These are phyloP conservation scores for Myiopsitta monachus DNA, from an alignment of 2,113 vertebrate species.

Conservation along the genomic window DNA sequence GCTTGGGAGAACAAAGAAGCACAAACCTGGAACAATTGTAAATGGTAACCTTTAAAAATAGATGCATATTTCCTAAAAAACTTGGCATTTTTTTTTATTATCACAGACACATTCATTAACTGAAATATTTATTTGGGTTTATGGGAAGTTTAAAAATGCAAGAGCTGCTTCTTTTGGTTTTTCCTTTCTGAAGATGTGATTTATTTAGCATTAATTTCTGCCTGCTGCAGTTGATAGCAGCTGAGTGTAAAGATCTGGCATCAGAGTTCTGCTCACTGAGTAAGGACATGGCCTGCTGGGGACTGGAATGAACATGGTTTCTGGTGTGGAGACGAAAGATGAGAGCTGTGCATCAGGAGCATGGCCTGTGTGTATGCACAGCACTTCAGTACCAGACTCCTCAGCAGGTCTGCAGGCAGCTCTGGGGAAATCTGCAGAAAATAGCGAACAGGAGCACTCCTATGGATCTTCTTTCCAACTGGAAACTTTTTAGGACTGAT, in stretches of 20 bases:
- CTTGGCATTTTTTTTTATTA: not conserved
- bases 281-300: not conserved
- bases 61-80: not conserved
- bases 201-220: not conserved
- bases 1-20: not conserved
- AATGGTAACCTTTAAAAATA: not conserved
- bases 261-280: rapidly evolving
- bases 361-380: rapidly evolving
- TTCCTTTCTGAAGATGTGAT: not conserved
- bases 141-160: not conserved
- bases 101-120: not conserved
- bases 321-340: too few species aligned
- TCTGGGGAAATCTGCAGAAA: not conserved
- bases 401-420: not conserved
- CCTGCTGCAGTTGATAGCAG: not conserved
- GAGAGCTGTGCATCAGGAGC: rapidly evolving
- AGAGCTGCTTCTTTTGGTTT: not conserved
- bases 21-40: not conserved
- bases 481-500: not conserved
- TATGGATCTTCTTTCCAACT: not conserved
- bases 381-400: too few species aligned
- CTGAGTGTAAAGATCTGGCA: rapidly evolving
- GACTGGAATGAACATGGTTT: not conserved
- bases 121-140: not conserved
- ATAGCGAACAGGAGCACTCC: not conserved